Base-by-base conservation (phyloP, 2,888 invertebrate species). In the Holacanthella duospinosa region DNA sequence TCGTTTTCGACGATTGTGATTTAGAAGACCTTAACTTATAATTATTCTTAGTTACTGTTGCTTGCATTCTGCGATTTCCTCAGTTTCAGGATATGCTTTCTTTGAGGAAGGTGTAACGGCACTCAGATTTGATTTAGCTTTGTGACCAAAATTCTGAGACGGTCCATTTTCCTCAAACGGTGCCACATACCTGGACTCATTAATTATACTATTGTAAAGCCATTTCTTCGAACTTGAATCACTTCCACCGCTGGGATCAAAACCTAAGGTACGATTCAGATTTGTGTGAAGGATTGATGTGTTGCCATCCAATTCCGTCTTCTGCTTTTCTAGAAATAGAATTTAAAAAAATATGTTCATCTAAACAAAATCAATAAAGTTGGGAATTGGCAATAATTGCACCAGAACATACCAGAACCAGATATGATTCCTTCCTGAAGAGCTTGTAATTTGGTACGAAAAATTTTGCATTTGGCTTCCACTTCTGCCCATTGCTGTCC, bases 401-500 rank as follows among this genome's bases (percentile, higher is more conserved):
- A n/a, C n/a, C n/a, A n/a, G n/a, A n/a, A 36, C 36, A 9, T 27
- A 55, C 55, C 28, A 55, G 28, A 48, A 21, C 48, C 29, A 25
- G 29, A 19, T 19, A 54, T 48, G 19, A 26, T 12, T 53, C 53
- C 48, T 24, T 61, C 61, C 28, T 61, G 44, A 55, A 29, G 24
- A 12, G 55, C 55, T n/a, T 61, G 54, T 1, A 61, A 43, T 55
- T 61, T 54, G 19, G 36, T 25, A n/a, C 61, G 26, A 16, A 55
- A 43, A 19, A 61, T 61, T 43, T 61, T 61, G 24, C 24, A 27
- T 25, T 61, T 54, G 2, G 61, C 61, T 29, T 61, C 61, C 2
- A 27, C 54, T 28, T 54, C 61, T 24, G 55, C 36, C 26, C 25
- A 54, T 21, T 55, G 55, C 12, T 55, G 61, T 2, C 16, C n/a